These are phyloP conservation scores for Magallana nippona DNA, from an alignment of 2,888 invertebrate species.

Conservation along the genomic window DNA sequence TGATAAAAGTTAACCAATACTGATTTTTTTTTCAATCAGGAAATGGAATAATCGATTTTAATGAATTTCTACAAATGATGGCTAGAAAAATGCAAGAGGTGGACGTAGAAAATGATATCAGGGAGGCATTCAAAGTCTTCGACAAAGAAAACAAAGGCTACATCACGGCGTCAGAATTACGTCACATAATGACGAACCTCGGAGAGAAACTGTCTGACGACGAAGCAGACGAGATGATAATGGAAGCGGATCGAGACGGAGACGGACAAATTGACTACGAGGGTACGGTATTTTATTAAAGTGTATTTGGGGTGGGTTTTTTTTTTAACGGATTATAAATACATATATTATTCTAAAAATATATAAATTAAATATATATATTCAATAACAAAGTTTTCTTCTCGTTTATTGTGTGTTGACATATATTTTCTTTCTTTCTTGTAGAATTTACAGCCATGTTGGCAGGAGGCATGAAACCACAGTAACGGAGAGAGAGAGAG, in stretches of 20 bases:
- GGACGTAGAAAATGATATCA: slow-evolving; percentile 36
- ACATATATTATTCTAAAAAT: too few relatives aligned
- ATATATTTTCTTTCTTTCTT: neutral
- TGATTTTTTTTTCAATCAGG: neutral
- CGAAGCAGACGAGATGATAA: slow-evolving; percentile 37
- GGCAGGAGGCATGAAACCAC: slow-evolving; percentile 28
- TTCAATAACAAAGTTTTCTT: too few relatives aligned
- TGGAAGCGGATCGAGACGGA: slow-evolving; percentile 36
- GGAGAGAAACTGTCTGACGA: slow-evolving; percentile 38
- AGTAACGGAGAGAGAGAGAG: slow-evolving; percentile 9
- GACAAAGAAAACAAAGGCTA: slow-evolving; percentile 44
- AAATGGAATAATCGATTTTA: slow-evolving; percentile 39
- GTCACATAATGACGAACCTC: slow-evolving; percentile 40
- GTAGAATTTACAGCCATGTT: slow-evolving; percentile 37
- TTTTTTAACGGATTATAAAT: too few relatives aligned
- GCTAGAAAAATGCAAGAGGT: slow-evolving; percentile 37
- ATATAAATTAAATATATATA: too few relatives aligned
- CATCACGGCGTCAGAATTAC: slow-evolving; percentile 35
- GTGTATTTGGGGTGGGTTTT: too few relatives aligned
- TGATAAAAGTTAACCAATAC: neutral
- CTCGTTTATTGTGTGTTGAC: too few relatives aligned
- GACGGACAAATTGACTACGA: slow-evolving; percentile 43
- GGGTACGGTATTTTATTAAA: neutral
- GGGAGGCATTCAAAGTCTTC: slow-evolving; percentile 42
- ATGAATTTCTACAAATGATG: slow-evolving; percentile 41